Base-by-base conservation (phyloP, 2,113 vertebrate genomes). In the Plestiodon gilberti region DNA sequence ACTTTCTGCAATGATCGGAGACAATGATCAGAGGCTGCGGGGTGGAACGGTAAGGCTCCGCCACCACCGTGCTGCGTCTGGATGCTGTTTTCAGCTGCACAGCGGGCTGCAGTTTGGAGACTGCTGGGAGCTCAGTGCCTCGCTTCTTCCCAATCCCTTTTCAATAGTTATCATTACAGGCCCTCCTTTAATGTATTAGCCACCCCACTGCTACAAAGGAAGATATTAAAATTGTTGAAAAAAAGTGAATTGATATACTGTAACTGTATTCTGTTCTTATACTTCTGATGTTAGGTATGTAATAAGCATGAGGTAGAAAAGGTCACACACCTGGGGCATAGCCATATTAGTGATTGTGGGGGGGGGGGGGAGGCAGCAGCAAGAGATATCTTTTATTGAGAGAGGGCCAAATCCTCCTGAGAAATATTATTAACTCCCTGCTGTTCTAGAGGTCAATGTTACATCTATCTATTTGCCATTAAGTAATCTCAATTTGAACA, bases 401-500 rank as follows among this genome's bases (percentile, higher is more conserved):
- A 23, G 52, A 55, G 28, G 18, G 18, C 25, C 28, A 18, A 28
- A 43, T 4, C 2, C 78, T 78, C 7, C n/a, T 20, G 23, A 18
- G 30, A n/a, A 55, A 38, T 73, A 15, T 33, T 13, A 6, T 28
- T 52, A 22, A 22, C 28, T 70, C 35, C 25, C 25, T 71, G 40
- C n/a, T 9, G 33, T 38, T 48, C 35, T 61, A 43, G 11, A 62
- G 33, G 33, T 14, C 2, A 57, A 40, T 75, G 18, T 59, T 79
- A 17, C 9, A 78, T 83, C 14, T 48, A 48, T 48, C 43, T 28
- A 92, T 87, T 35, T 87, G 40, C 76, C 82, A 64, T 33, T 30
- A n/a, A 79, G 71, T 43, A n/a, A 38, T 87, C 74, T 80, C 9
- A 38, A 77, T 88, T 87, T 90, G 85, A 0, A 84, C 65, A 87